Evolutionary conservation across 2,888 invertebrate species (phyloP).

Genomic region (Thalpophila matura): DNA sequence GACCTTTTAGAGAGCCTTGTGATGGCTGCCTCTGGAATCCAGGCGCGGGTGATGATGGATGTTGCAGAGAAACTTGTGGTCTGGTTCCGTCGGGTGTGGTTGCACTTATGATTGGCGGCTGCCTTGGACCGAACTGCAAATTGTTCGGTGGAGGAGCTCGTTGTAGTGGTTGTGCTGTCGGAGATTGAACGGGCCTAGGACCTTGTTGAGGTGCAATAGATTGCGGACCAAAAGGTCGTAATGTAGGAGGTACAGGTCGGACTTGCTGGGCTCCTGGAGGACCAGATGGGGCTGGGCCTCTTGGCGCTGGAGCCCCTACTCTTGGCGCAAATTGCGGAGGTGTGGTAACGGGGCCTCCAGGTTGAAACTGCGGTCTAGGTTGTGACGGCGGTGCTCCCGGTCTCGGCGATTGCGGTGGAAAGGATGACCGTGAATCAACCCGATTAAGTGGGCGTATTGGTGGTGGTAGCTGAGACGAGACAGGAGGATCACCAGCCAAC

Average conservation of each 20-base stretch:
- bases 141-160: conserved; percentile 87
- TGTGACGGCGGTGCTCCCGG: conserved; percentile 75
- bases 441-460: conserved; percentile 81
- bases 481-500: conserved; percentile 72
- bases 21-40: conserved; percentile 84
- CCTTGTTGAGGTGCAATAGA: conserved; percentile 80
- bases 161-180: conserved; percentile 76
- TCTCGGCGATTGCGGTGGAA: conserved; percentile 77
- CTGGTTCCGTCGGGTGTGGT: conserved; percentile 81
- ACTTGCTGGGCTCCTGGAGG: conserved; percentile 76
- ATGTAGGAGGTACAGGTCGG: conserved; percentile 74
- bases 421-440: conserved; percentile 82
- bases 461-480: conserved; percentile 74
- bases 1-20: conserved; percentile 80
- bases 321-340: conserved; percentile 81
- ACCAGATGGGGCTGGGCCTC: conserved; percentile 76
- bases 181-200: conserved; percentile 76
- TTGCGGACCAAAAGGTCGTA: conserved; percentile 82
- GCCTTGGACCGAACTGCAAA: conserved; percentile 88
- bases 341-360: conserved; percentile 83
- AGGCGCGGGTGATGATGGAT: conserved; percentile 70
- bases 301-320: conserved; percentile 74
- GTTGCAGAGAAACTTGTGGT: conserved; percentile 69
- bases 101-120: conserved; percentile 76
- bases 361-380: conserved; percentile 84